Evolutionary conservation across 2,888 invertebrate genomes (phyloP).

Genomic region (Stomorhina lunata): DNA sequence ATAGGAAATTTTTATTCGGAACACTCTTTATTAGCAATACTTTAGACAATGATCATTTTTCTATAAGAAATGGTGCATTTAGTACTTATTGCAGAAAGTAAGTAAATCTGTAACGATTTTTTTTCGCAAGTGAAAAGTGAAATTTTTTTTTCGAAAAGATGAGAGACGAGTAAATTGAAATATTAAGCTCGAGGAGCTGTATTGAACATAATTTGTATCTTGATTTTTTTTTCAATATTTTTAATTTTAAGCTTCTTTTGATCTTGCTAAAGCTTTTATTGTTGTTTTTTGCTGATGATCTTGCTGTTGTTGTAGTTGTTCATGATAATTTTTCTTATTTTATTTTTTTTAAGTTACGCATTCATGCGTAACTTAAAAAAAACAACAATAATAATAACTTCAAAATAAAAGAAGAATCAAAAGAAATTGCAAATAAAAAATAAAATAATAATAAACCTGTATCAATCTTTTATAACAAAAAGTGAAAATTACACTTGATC

Average conservation of each 20-base stretch:
- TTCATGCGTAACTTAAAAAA: constrained; percentile 62
- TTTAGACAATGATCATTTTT: no score
- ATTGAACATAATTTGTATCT: constrained; percentile 36
- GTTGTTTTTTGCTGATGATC: constrained; percentile 19
- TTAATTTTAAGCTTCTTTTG: neutral
- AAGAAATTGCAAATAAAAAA: constrained; percentile 30
- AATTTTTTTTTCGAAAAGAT: constrained; percentile 21
- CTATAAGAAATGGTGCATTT: no score
- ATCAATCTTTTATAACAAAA: constrained; percentile 37
- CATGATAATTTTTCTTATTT: neutral
- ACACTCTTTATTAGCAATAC: no score
- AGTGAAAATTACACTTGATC: constrained; percentile 62
- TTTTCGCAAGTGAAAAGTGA: constrained; percentile 57
- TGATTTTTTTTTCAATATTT: neutral
- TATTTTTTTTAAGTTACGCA: constrained; percentile 17
- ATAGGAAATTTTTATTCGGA: no score
- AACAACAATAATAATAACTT: neutral
- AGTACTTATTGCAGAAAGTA: neutral
- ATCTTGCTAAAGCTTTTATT: neutral
- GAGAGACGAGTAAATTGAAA: neutral
- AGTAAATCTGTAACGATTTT: neutral
- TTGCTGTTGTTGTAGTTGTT: constrained; percentile 10
- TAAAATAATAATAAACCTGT: constrained; percentile 53
- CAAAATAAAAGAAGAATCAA: constrained; percentile 6
- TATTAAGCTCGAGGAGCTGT: constrained; percentile 5